Evolutionary conservation across 2,113 vertebrate genomes (phyloP).

Genomic region (Epinephelus lanceolatus): DNA sequence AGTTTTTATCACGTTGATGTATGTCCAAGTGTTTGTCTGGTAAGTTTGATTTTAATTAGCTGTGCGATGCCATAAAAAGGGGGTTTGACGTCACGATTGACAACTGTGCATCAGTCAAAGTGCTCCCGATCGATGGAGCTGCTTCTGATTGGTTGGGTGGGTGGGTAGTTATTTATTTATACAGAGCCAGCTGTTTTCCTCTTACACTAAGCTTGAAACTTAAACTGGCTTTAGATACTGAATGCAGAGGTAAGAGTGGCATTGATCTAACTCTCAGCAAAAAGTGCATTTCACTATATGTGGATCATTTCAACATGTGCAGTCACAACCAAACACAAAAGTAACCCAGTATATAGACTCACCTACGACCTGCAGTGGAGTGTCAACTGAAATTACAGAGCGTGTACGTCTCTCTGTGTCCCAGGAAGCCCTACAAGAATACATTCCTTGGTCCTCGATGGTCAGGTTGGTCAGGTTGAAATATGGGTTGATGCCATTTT

Average conservation of each 20-base stretch:
- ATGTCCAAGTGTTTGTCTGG: too few species aligned
- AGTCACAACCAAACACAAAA: conserved; percentile 5
- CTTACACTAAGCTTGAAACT: too few species aligned
- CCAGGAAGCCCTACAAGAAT: conserved; percentile 81
- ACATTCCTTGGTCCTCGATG: conserved; percentile 63
- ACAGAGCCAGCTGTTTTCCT: too few species aligned
- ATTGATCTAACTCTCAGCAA: background rate
- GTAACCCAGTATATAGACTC: conserved; percentile 13
- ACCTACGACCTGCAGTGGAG: conserved; percentile 73
- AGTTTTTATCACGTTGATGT: too few species aligned
- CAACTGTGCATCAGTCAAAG: too few species aligned
- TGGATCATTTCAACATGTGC: background rate
- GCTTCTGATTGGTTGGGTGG: too few species aligned
- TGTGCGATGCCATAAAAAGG: too few species aligned
- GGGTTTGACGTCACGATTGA: too few species aligned
- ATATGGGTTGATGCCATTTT: background rate
- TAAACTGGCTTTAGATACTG: too few species aligned
- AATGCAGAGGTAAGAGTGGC: background rate
- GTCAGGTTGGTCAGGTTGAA: conserved; percentile 55
- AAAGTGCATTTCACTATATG: background rate
- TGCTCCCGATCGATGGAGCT: too few species aligned
- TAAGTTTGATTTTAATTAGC: too few species aligned
- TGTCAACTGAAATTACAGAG: conserved; percentile 54
- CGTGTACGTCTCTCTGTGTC: rapidly evolving
- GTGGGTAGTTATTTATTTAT: too few species aligned